Percentiles rank a stretch among this genome's conserved stretches.
Conservation (phyloP, 2,797 vertebrate genomes). For the Semaprochilodus insignis region DNA sequence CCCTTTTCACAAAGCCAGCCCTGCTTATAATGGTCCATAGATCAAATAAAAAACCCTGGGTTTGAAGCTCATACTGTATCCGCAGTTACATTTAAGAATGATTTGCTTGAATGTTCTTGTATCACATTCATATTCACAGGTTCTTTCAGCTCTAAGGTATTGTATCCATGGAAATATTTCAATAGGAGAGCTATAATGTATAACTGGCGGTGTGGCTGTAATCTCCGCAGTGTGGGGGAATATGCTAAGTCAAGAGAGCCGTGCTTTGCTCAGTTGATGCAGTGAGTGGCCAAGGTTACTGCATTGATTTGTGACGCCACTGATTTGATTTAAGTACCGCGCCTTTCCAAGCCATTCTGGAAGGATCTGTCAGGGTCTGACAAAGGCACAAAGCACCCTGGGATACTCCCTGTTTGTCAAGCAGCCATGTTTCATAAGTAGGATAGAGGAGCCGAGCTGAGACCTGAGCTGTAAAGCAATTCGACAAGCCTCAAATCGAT, state of each 20-base stretch:
- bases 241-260: not conserved
- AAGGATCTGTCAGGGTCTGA: conserved; percentile 59
- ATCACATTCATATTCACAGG: not conserved
- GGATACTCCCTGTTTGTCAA: conserved; percentile 66
- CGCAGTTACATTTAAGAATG: not conserved
- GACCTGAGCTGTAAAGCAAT: conserved; percentile 59
- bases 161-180: conserved; percentile 6
- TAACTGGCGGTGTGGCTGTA: not conserved
- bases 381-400: conserved; percentile 40
- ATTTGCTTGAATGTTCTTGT: not conserved
- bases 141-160: conserved; percentile 6
- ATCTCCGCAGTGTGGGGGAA: not conserved
- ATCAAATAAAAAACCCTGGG: not conserved
- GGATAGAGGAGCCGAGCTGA: conserved; percentile 50
- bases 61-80: not conserved
- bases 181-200: not conserved
- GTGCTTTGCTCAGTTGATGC: conserved; percentile 62
- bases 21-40: not conserved
- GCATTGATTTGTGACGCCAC: conserved; percentile 68
- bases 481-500: conserved; percentile 67
- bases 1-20: not conserved
- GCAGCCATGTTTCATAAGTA: conserved; percentile 63
- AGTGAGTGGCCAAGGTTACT: conserved; percentile 62
- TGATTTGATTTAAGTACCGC: conserved; percentile 68
- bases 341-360: conserved; percentile 61